These are phyloP conservation scores for Diadophis punctatus DNA, from an alignment of 2,113 vertebrate genomes.

Conservation along the genomic window DNA sequence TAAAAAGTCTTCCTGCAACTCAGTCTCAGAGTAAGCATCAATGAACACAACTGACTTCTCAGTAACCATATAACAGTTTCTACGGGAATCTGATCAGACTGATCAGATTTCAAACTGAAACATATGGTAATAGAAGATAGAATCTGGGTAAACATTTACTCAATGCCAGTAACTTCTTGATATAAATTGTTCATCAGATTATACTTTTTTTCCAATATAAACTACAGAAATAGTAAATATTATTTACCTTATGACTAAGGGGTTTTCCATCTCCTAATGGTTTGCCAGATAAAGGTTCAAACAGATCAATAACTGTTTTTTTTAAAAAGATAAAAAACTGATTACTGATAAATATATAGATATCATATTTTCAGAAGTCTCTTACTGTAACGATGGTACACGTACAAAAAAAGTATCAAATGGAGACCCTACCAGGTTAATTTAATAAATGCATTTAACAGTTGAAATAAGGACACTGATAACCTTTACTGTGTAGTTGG, in stretches of 20 bases:
- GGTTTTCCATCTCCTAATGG: slow-evolving; percentile 85
- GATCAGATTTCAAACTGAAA: background rate
- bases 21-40: background rate
- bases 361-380: background rate
- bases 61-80: background rate
- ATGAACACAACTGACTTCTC: background rate
- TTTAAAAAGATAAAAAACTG: slow-evolving; percentile 6
- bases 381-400: background rate
- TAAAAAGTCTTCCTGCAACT: background rate
- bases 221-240: background rate
- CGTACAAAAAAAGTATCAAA: background rate
- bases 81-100: background rate
- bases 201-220: background rate
- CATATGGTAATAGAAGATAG: background rate
- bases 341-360: slow-evolving; percentile 13
- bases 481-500: background rate
- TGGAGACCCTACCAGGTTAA: background rate
- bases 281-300: slow-evolving; percentile 89
- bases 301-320: slow-evolving; percentile 84
- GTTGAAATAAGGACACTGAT: background rate
- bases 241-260: slow-evolving; percentile 85
- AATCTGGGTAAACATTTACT: background rate
- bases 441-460: background rate
- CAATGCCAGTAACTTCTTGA: background rate
- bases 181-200: background rate